These are phyloP conservation scores for Argya squamiceps DNA, from an alignment of 2,797 vertebrate genomes.

Conservation along the genomic window DNA sequence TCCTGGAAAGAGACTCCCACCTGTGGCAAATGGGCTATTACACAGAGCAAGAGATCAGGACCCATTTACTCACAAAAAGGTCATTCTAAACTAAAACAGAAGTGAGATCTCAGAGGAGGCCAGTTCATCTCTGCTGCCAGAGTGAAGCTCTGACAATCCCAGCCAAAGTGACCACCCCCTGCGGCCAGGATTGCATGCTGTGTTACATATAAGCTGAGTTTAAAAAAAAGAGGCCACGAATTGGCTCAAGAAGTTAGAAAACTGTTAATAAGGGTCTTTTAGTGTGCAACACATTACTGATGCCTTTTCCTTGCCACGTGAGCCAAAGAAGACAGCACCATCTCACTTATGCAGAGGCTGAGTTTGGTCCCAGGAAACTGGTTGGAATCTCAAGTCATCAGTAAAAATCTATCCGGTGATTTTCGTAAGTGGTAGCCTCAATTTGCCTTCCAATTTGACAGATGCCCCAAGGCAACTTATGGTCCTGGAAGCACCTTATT, in stretches of 20 bases:
- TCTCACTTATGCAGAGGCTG: neutral
- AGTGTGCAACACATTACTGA: neutral
- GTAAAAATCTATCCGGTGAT: neutral
- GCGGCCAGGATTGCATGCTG: neutral
- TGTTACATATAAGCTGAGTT: neutral
- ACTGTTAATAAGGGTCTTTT: neutral
- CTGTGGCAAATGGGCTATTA: neutral
- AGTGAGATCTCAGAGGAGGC: neutral
- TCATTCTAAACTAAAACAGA: constrained; percentile 1
- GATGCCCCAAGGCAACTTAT: neutral
- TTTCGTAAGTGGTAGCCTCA: neutral
- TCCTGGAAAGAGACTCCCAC: neutral
- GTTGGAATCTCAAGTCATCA: neutral
- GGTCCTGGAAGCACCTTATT: constrained; percentile 1
- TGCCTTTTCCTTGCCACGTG: neutral
- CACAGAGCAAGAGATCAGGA: neutral
- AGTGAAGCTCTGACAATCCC: neutral
- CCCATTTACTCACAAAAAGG: neutral
- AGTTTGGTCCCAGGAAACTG: neutral
- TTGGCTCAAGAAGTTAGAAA: neutral
- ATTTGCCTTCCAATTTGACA: neutral
- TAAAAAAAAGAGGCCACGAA: neutral
- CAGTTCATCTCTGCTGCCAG: neutral
- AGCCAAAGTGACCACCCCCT: neutral
- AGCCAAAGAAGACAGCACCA: neutral